Base-by-base conservation (phyloP, 2,113 vertebrate species). In the Sinocyclocheilus maitianheensis region DNA sequence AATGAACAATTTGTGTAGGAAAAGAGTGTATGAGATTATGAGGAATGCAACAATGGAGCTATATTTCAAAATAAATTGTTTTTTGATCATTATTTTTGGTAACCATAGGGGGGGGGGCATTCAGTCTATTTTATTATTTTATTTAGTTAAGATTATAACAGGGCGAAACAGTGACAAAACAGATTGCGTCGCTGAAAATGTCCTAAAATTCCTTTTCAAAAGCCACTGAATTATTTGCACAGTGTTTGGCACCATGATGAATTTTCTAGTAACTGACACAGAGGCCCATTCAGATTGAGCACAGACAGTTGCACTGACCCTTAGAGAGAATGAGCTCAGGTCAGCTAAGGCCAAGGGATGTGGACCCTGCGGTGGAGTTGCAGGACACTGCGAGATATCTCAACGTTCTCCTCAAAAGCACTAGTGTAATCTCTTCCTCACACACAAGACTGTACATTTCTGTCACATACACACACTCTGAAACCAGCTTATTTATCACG, bases 261-360 rank as follows among this genome's bases (percentile, higher is more conserved):
- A 24, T 53, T 84, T 83, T 77, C 34, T 63, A 81, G 71, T 55
- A 60, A 40, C 3, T 24, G 22, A 72, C 40, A 83, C 79, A 89
- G 83, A 69, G 69, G 78, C 34, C 80, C 74, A 83, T 71, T 85
- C 40, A 85, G 74, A 74, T 34, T 34, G 30, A 34, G 30, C 79
- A 14, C 60, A 69, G 84, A 69, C 40, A 81, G 83, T 55, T 81
- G 88, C 87, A 86, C 85, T 92, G 93, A 93, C 92, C 93, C 91
- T 84, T 85, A 30, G 76, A 83, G 48, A 87, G 89, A 86, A 91
- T 53, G 72, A 84, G 92, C 92, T 92, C 89, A 43, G 53, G 8
- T 89, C 91, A 94, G 89, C 92, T 92, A 81, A 92, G 92, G 92
- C 91, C 82, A 86, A 88, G 90, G 91, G 91, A 93, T 92, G 90